Conservation (phyloP, 2,888 invertebrate genomes). For the Atethmia centrago region DNA sequence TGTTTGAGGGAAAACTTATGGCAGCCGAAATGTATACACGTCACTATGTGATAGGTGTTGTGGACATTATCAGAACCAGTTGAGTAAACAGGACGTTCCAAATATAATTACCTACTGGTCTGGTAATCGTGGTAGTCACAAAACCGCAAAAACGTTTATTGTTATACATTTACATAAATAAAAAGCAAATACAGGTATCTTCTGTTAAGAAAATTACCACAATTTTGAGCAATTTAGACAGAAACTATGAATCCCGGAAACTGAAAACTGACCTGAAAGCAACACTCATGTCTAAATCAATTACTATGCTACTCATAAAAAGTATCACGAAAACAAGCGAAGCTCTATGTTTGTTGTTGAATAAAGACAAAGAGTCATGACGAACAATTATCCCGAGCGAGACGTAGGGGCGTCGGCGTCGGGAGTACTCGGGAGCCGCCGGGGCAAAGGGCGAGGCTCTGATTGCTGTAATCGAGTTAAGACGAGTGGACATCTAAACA, state of each 20-base stretch:
- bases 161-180: conserved; percentile 23
- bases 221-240: background rate
- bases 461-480: conserved; percentile 90
- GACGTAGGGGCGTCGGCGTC: conserved; percentile 82
- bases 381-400: conserved; percentile 70
- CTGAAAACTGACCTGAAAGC: background rate
- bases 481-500: conserved; percentile 84
- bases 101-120: conserved; percentile 46
- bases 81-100: conserved; percentile 46
- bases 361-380: conserved; percentile 62
- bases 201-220: background rate
- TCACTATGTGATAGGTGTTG: conserved; percentile 40
- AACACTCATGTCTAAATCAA: background rate
- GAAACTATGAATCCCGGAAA: background rate
- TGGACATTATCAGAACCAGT: conserved; percentile 49
- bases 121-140: conserved; percentile 35
- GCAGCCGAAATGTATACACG: conserved; percentile 43
- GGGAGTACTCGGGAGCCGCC: conserved; percentile 42
- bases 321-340: conserved; percentile 9
- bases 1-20: conserved; percentile 63
- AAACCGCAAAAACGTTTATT: conserved; percentile 46
- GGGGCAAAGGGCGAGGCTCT: conserved; percentile 85
- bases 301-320: background rate
- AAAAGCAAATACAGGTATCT: conserved; percentile 4
- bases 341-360: conserved; percentile 48